Conservation (phyloP, 2,888 invertebrate genomes). For the Electrophaes corylata region DNA sequence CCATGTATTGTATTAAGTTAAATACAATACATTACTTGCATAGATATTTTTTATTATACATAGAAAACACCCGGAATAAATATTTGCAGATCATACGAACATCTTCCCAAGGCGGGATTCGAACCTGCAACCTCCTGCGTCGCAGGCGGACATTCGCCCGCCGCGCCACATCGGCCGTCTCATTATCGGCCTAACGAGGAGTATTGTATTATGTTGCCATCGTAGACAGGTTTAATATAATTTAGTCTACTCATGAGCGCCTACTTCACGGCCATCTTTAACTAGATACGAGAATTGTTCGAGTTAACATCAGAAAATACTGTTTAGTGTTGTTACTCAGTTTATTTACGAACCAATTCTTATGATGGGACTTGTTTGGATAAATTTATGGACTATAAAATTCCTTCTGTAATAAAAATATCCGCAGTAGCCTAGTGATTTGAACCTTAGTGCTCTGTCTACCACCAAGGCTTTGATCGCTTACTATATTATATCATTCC, state of each 20-base stretch:
- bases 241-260: conserved; percentile 47
- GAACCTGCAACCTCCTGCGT: too few relatives aligned
- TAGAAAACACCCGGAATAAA: too few relatives aligned
- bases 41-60: too few relatives aligned
- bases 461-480: neutral
- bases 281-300: neutral
- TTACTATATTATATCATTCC: too few relatives aligned
- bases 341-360: conserved; percentile 3
- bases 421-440: neutral
- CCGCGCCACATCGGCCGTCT: too few relatives aligned
- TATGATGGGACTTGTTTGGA: neutral
- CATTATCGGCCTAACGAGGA: conserved; percentile 13
- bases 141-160: too few relatives aligned
- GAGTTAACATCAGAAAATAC: neutral
- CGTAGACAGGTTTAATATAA: conserved; percentile 6
- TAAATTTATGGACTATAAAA: neutral
- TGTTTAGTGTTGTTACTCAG: neutral
- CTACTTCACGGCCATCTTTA: conserved; percentile 27
- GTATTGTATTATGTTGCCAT: conserved; percentile 20
- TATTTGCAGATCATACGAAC: too few relatives aligned
- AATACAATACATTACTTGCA: too few relatives aligned
- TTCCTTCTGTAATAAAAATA: neutral
- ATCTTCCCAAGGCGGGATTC: too few relatives aligned
- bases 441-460: neutral
- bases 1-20: too few relatives aligned